Evolutionary conservation across 2,113 vertebrate genomes (phyloP).

Genomic region (Vimba vimba): DNA sequence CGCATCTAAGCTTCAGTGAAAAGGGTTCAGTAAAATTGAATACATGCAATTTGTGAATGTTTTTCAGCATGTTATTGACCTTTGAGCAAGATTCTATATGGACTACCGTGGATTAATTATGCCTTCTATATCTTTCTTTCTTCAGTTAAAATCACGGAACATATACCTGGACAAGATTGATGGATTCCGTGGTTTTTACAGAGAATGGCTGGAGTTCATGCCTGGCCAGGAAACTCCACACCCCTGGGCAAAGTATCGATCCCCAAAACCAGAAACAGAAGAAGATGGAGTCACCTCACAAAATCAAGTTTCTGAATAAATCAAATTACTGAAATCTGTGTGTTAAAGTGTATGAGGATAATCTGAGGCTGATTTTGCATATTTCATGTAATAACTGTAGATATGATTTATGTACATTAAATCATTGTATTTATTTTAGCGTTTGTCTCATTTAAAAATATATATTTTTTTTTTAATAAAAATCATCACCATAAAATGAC

Average conservation of each 20-base stretch:
- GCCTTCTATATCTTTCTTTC: slow-evolving; percentile 19
- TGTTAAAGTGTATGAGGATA: background rate
- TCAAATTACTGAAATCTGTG: background rate
- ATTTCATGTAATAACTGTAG: background rate
- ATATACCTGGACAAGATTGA: slow-evolving; percentile 89
- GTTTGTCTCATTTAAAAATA: background rate
- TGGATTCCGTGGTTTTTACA: slow-evolving; percentile 92
- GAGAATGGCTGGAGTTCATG: slow-evolving; percentile 86
- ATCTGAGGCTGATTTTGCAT: background rate
- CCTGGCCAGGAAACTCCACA: slow-evolving; percentile 81
- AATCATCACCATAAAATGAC: background rate
- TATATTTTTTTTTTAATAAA: background rate
- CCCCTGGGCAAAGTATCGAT: slow-evolving; percentile 80
- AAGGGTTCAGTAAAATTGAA: background rate
- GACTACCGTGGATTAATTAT: background rate
- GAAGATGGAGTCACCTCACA: background rate
- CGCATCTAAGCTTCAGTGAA: background rate
- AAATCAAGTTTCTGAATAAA: slow-evolving; percentile 6
- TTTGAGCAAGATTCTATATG: background rate
- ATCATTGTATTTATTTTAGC: background rate
- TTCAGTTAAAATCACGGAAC: slow-evolving; percentile 88
- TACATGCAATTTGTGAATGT: background rate
- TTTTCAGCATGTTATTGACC: background rate
- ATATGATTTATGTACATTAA: background rate
- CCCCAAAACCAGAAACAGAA: slow-evolving; percentile 10